phyloP scores from a whole-genome alignment of 1,140 invertebrate genomes.

The Homarus americanus region DNA sequence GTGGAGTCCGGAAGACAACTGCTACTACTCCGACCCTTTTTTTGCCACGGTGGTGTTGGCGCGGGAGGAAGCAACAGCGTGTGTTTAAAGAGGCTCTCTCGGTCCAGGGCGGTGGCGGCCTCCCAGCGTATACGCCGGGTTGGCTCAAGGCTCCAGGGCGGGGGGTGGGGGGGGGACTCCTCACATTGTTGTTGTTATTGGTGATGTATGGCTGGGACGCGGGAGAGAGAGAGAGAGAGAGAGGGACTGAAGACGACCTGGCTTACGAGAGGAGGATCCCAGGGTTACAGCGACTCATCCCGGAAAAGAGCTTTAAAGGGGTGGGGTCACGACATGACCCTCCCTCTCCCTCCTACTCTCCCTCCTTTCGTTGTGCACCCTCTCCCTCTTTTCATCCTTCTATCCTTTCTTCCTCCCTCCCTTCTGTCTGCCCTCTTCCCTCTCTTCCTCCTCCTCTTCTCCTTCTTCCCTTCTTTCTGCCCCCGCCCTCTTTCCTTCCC shows the following conservation, averaged over 20 bases:
- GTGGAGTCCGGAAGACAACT: neutral
- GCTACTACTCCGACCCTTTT: neutral
- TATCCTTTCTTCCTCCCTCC: neutral
- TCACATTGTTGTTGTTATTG: neutral
- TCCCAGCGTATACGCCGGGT: too few relatives aligned
- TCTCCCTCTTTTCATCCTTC: neutral
- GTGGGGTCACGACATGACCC: neutral
- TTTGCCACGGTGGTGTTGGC: neutral
- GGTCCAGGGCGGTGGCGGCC: neutral
- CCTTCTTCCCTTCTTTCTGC: neutral
- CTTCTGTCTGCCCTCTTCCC: neutral
- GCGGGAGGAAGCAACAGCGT: conserved; percentile 5
- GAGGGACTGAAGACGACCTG: neutral
- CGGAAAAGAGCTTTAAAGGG: neutral
- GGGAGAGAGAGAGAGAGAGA: too few relatives aligned
- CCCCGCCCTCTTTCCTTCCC: neutral
- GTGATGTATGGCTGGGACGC: neutral
- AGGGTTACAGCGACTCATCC: neutral
- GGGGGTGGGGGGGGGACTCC: neutral
- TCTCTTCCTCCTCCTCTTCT: neutral
- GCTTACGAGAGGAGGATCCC: neutral
- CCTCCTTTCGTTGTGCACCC: neutral
- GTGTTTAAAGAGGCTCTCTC: conserved; percentile 13
- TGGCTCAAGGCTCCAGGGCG: too few relatives aligned
- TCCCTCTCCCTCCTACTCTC: neutral